Evolutionary conservation across 53 echinoderm and acorn worm species (phyloP), one percentile per base, ranked within the genome.

Genomic region (Echinometra lucunter): DNA sequence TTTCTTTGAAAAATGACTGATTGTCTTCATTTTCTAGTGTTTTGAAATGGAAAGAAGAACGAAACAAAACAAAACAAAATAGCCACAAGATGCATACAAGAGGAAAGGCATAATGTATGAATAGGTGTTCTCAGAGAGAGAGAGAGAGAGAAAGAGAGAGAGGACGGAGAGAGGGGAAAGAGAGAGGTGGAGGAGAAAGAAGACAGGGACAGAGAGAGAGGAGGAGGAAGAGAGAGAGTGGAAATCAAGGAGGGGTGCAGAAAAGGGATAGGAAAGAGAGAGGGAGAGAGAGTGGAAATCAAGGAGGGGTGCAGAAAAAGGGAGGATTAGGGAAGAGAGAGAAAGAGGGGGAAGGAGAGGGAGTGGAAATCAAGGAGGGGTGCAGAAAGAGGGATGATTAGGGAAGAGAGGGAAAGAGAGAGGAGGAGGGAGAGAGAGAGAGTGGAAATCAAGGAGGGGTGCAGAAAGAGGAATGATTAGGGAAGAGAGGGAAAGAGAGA

Each of bases 1-100:
- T 92, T 92, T 92, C 30, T 18, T 30, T 35, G 38, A 37, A 92
- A 9, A 17, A 89, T 58, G 58, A 37, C 37, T 89, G 83, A 4
- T 75, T 45, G 45, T 12, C 6, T 47, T 83, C 10, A 27, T 83
- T 47, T 83, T n/a, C 28, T 27, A 40, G 40, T 1, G 5, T 75
- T 2, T 40, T 38, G 38, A 19, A 4, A n/a, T n/a, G n/a, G n/a
- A 75, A 1, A 49, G n/a, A n/a, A 53, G 16, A 32, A 40, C 40
- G 21, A 40, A 19, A 34, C 13, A 11, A 0, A 2, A 53, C 8
- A 28, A 30, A 69, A 9, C 9, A 70, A 70, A 70, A 10, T 70
- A 27, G 34, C 0, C 34, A 11, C 32, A 13, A 70, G n/a, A 34
- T 70, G 2, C 27, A 32, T 21, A 21, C 19, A 4, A 63, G 63